These are phyloP conservation scores for Tursiops truncatus DNA, from an alignment of 2,113 vertebrate species.

Conservation along the genomic window DNA sequence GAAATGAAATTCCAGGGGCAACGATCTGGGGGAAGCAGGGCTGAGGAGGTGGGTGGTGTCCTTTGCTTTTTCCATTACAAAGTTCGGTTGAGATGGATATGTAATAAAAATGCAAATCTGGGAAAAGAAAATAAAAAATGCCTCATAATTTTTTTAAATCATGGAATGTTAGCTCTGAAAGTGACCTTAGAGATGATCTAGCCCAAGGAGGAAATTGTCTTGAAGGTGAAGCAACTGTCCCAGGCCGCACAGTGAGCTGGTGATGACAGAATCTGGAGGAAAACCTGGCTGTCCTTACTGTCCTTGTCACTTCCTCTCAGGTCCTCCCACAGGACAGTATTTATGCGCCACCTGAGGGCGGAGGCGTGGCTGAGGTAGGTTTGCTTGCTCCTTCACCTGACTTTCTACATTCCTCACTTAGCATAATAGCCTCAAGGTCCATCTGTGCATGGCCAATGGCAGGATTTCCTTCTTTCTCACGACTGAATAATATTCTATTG, in stretches of 20 bases:
- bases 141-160: background rate
- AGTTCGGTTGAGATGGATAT: background rate
- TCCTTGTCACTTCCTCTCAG: background rate
- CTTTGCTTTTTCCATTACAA: background rate
- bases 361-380: background rate
- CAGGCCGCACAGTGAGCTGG: background rate
- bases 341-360: accelerated
- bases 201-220: background rate
- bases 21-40: background rate
- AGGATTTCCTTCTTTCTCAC: background rate
- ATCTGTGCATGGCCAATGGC: background rate
- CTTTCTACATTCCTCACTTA: background rate
- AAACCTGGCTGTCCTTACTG: background rate
- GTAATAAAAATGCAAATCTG: background rate
- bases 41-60: background rate
- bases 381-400: background rate
- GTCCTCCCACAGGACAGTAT: background rate
- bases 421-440: background rate
- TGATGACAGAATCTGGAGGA: background rate
- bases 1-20: background rate
- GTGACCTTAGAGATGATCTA: background rate
- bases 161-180: background rate
- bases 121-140: background rate
- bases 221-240: background rate
- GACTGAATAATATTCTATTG: background rate